These are phyloP conservation scores for Euthynnus affinis DNA, from an alignment of 2,797 vertebrate genomes.

Conservation along the genomic window DNA sequence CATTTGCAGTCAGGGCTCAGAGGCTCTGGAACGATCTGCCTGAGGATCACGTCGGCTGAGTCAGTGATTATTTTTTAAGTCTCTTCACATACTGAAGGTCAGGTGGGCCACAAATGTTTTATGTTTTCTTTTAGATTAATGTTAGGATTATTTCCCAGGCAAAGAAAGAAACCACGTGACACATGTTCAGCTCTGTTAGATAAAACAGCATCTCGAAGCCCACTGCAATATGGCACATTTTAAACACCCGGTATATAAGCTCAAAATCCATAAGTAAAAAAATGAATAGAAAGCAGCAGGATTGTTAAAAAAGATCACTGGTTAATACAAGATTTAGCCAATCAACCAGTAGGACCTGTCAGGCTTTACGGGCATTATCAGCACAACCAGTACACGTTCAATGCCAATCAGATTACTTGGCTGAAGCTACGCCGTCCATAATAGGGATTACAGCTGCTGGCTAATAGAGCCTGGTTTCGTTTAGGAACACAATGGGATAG, in stretches of 20 bases:
- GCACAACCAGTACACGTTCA: not conserved
- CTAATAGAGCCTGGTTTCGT: slow-evolving; percentile 23
- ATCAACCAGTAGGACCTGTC: not conserved
- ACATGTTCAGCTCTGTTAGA: not conserved
- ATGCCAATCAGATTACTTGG: slow-evolving; percentile 20
- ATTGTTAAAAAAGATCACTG: not conserved
- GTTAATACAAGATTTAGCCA: not conserved
- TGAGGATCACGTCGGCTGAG: too few relatives aligned
- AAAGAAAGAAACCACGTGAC: too few relatives aligned
- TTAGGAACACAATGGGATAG: slow-evolving; percentile 14
- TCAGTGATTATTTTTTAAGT: too few relatives aligned
- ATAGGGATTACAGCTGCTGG: slow-evolving; percentile 15
- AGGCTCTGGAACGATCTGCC: too few relatives aligned
- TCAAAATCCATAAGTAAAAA: too few relatives aligned
- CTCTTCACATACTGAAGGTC: not conserved
- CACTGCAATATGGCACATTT: not conserved
- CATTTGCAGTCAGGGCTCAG: too few relatives aligned
- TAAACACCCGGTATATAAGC: not conserved
- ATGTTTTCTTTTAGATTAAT: not conserved
- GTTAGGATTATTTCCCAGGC: too few relatives aligned
- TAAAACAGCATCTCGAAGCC: not conserved
- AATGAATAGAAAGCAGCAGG: not conserved
- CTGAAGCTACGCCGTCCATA: not conserved
- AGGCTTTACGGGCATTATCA: not conserved
- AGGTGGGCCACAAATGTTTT: not conserved